Base-by-base conservation (phyloP, 2,113 vertebrate species). In the Ranitomeya imitator region DNA sequence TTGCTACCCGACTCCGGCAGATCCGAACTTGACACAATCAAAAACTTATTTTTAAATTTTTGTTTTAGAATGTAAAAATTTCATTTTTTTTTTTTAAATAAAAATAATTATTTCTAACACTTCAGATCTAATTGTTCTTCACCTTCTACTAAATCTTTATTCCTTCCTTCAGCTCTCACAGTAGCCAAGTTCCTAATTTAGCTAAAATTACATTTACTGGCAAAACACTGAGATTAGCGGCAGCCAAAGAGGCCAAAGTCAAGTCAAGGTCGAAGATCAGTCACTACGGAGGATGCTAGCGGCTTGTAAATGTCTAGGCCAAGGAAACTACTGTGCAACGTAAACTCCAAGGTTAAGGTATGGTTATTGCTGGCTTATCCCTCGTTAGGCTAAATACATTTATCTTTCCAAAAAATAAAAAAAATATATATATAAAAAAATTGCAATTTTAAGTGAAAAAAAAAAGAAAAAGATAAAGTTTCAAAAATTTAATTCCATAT, bases 291-390 rank as follows among this genome's bases (percentile, higher is more conserved):
- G 54, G 84, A 76, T 45, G 26, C 73, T n/a, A 11, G 7, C 67
- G 52, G 54, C 67, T 85, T 60, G 84, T 76, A 76, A 23, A 85
- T 57, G 37, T 83, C 55, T 74, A 59, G 55, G 54, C 55, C 84
- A 55, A 74, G 26, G 55, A 76, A 74, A 76, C 69, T 21, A 76
- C 69, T 85, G 84, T 45, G 31, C 55, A 71, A 83, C n/a, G 37
- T 61, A 83, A 80, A n/a, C 52, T 73, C 69, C 6, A 19, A 76
- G 69, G 69, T 45, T 45, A 3, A 45, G 3, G 37, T 45, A 45
- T 45, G 3, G 37, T 45, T 45, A 45, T 5, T 45, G 1, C 37
- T 45, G 37, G 4, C 37, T 45, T 45, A 45, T 45, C 37, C 37
- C 37, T 45, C 37, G 37, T 3, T 45, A 3, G 37, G 37, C 3